A percentile compares a stretch with the other conserved stretches of the same genome.
phyloP scores from a whole-genome alignment of 2,113 vertebrate genomes.

The Cheilinus undulatus region DNA sequence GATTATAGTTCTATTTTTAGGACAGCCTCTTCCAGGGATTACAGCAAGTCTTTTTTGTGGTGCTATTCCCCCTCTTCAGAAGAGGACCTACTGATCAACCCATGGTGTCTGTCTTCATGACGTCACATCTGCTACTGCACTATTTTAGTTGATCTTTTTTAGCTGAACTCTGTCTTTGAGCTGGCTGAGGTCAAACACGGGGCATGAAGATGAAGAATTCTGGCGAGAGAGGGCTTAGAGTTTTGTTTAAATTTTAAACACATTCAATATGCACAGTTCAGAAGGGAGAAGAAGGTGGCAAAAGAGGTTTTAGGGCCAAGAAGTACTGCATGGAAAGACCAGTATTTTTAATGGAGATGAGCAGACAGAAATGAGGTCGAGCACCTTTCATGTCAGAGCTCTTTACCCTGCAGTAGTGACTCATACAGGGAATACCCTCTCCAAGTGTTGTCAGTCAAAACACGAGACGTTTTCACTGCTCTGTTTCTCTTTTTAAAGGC shows the following conservation, averaged over 20 bases:
- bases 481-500: constrained; percentile 43
- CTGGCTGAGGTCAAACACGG: constrained; percentile 41
- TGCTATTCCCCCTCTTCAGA: constrained; percentile 11
- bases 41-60: fast-evolving
- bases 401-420: constrained; percentile 22
- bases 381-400: constrained; percentile 27
- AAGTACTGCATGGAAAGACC: constrained; percentile 22
- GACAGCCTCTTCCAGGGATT: neutral
- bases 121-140: neutral
- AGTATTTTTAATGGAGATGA: constrained; percentile 62
- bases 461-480: constrained; percentile 32
- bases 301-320: neutral
- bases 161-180: constrained; percentile 27
- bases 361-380: constrained; percentile 44
- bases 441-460: constrained; percentile 60
- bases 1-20: constrained; percentile 9
- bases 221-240: constrained; percentile 16
- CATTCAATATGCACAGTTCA: constrained; percentile 42
- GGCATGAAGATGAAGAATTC: constrained; percentile 14
- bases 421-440: constrained; percentile 39
- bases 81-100: neutral
- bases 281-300: constrained; percentile 1
- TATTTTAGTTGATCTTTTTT: neutral
- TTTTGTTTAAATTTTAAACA: constrained; percentile 64
- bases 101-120: neutral